Percentiles rank a stretch among this genome's conserved stretches.
Evolutionary conservation across 2,888 invertebrate genomes (phyloP).

Genomic region (Calliphora vomitoria): DNA sequence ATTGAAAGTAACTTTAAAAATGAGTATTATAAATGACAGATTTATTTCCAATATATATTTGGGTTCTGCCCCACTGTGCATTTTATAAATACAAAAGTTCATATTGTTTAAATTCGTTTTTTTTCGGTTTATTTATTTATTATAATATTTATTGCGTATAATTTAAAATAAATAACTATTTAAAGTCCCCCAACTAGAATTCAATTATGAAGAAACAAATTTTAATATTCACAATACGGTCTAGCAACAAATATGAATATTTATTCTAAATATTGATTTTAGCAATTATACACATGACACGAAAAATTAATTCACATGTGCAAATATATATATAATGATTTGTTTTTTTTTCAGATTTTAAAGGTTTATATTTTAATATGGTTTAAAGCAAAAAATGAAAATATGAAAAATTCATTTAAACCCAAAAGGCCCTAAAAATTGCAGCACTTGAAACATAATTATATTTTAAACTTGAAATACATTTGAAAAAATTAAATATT

Average conservation of each 20-base stretch:
- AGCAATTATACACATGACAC: conserved; percentile 44
- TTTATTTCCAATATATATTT: not conserved
- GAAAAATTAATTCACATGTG: conserved; percentile 49
- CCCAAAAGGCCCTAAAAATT: too few relatives aligned
- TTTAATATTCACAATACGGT: conserved; percentile 35
- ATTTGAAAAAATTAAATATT: too few relatives aligned
- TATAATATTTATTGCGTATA: not conserved
- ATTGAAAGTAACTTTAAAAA: too few relatives aligned
- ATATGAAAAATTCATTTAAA: not conserved
- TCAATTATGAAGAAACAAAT: conserved; percentile 16
- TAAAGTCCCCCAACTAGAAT: conserved; percentile 36
- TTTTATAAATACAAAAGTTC: not conserved
- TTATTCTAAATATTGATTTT: conserved; percentile 59
- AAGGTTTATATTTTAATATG: conserved; percentile 1
- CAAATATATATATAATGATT: conserved; percentile 19
- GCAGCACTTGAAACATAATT: too few relatives aligned
- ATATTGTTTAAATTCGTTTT: not conserved
- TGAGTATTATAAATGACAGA: not conserved
- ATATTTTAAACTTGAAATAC: too few relatives aligned
- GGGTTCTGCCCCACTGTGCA: not conserved
- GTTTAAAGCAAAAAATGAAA: not conserved
- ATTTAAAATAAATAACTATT: conserved; percentile 54
- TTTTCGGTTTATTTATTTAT: too few relatives aligned
- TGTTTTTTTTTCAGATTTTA: conserved; percentile 16
- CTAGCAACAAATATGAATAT: conserved; percentile 1